Percentiles rank a stretch among this genome's conserved stretches.
These are phyloP conservation scores for Hybos culiciformis DNA, from an alignment of 2,888 invertebrate genomes.

Conservation along the genomic window DNA sequence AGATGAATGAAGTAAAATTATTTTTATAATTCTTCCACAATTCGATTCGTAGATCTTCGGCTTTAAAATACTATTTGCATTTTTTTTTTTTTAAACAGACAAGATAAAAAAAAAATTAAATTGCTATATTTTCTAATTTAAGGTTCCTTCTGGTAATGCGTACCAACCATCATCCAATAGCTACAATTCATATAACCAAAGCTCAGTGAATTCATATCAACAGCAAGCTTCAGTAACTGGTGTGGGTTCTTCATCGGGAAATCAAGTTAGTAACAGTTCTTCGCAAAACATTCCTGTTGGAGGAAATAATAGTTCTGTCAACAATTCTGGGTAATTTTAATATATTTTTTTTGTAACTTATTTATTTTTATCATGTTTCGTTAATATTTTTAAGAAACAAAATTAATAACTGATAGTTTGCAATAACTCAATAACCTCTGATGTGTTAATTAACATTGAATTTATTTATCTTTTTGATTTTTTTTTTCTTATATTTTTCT, in stretches of 20 bases:
- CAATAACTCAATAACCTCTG: no score
- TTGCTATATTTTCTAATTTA: not conserved
- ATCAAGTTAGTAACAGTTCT: slow-evolving; percentile 24
- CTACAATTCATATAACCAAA: slow-evolving; percentile 34
- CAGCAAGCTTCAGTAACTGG: slow-evolving; percentile 20
- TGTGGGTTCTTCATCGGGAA: slow-evolving; percentile 15
- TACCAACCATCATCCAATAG: slow-evolving; percentile 30
- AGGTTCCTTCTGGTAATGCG: slow-evolving; percentile 30
- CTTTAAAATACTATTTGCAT: not conserved
- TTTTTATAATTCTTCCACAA: no score
- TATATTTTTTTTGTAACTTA: not conserved
- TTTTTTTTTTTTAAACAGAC: not conserved
- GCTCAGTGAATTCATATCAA: slow-evolving; percentile 34
- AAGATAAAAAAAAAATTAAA: not conserved
- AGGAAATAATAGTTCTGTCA: slow-evolving; percentile 26
- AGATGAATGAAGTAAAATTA: no score
- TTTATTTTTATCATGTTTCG: not conserved
- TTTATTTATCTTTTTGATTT: no score
- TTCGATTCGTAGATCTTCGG: no score
- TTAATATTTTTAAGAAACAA: not conserved
- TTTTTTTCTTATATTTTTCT: slow-evolving; percentile 4
- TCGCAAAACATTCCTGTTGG: slow-evolving; percentile 37
- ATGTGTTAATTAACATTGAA: no score
- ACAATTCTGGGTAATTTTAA: slow-evolving; percentile 28
- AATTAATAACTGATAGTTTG: slow-evolving; percentile 1